Percentiles rank a stretch among this genome's conserved stretches.
phyloP scores from a whole-genome alignment of 92 coral and sea anemone genomes.

The Palythoa heliodiscus region DNA sequence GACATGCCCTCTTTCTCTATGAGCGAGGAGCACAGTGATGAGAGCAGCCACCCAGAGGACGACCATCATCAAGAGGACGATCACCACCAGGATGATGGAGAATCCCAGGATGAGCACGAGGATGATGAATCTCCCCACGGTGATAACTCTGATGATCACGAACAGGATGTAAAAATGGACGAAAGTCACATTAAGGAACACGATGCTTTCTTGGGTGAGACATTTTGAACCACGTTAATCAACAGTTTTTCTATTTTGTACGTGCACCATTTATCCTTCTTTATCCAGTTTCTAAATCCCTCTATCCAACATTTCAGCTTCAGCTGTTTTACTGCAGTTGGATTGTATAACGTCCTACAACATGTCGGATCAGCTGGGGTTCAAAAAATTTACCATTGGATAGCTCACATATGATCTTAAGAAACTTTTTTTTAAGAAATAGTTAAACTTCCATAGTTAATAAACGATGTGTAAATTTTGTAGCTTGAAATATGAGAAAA shows the following conservation, averaged over 20 bases:
- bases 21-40: constrained; percentile 3
- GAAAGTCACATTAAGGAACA: constrained; percentile 8
- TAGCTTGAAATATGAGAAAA: too few relatives aligned
- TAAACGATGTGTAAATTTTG: too few relatives aligned
- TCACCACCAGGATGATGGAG: constrained; percentile 22
- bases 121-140: constrained; percentile 30
- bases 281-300: neutral
- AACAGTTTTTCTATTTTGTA: neutral
- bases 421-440: too few relatives aligned
- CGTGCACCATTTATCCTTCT: neutral
- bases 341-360: too few relatives aligned
- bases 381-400: too few relatives aligned
- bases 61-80: constrained; percentile 18
- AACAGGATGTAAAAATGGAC: constrained; percentile 16
- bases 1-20: constrained; percentile 1
- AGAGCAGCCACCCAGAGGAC: constrained; percentile 9
- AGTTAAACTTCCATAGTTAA: too few relatives aligned
- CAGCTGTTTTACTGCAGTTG: too few relatives aligned
- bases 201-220: constrained; percentile 46
- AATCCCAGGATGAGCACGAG: constrained; percentile 13
- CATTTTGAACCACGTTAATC: neutral
- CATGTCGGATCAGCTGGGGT: too few relatives aligned
- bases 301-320: neutral
- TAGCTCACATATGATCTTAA: too few relatives aligned
- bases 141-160: constrained; percentile 13